These are phyloP conservation scores for Megaceryle maxima DNA, from an alignment of 2,113 vertebrate genomes.

Conservation along the genomic window DNA sequence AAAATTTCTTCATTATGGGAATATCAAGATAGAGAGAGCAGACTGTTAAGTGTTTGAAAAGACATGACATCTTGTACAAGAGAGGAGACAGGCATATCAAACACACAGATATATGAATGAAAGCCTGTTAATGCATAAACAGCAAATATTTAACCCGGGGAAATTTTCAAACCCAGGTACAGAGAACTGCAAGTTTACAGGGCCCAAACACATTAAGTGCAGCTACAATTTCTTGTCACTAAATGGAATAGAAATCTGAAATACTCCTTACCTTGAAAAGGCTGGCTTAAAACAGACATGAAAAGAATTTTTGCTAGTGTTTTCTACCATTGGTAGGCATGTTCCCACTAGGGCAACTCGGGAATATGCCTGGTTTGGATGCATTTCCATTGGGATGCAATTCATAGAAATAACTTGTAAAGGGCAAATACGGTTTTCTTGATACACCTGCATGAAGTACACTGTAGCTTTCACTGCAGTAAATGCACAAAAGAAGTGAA, in stretches of 20 bases:
- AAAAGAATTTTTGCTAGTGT: background rate
- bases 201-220: background rate
- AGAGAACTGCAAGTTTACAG: background rate
- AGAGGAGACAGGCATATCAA: background rate
- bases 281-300: background rate
- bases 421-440: background rate
- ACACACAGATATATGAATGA: background rate
- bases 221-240: background rate
- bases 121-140: background rate
- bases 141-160: background rate
- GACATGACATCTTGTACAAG: background rate
- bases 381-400: background rate
- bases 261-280: background rate
- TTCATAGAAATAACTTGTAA: background rate
- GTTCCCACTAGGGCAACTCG: background rate
- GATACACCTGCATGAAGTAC: background rate
- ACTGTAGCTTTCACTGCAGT: background rate
- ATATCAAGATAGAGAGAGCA: background rate
- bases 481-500: background rate
- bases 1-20: background rate
- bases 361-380: background rate
- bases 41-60: background rate
- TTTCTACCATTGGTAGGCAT: background rate
- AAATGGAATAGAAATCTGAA: background rate
- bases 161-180: background rate